Conservation (phyloP, 2,888 invertebrate genomes). For the Adela reaumurella region DNA sequence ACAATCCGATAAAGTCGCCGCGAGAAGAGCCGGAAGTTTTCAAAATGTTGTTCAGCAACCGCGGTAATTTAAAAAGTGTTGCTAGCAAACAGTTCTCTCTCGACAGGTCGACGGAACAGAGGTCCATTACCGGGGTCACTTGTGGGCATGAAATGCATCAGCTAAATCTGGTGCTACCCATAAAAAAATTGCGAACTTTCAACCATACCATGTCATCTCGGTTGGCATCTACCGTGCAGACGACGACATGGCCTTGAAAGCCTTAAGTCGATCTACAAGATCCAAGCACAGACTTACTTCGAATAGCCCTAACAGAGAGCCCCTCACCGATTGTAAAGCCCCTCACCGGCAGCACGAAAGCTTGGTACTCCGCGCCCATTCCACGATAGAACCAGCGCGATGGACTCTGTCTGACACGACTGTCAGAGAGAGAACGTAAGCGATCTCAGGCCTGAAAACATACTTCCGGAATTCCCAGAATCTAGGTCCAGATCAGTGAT, state of each 20-base stretch:
- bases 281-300: slow-evolving; percentile 57
- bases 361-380: slow-evolving; percentile 28
- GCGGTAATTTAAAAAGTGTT: too few species aligned
- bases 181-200: slow-evolving; percentile 63
- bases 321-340: slow-evolving; percentile 71
- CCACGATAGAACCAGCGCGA: slow-evolving; percentile 63
- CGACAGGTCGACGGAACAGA: slow-evolving; percentile 53
- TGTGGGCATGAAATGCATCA: slow-evolving; percentile 54
- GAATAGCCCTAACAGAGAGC: slow-evolving; percentile 62
- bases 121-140: slow-evolving; percentile 66
- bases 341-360: slow-evolving; percentile 62
- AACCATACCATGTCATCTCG: slow-evolving; percentile 50
- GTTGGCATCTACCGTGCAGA: slow-evolving; percentile 38
- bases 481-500: too few species aligned
- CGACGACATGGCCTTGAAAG: slow-evolving; percentile 30
- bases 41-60: too few species aligned
- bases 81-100: slow-evolving; percentile 56
- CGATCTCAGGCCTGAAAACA: too few species aligned
- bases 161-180: slow-evolving; percentile 55
- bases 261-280: slow-evolving; percentile 64
- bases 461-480: too few species aligned
- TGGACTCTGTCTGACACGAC: slow-evolving; percentile 62
- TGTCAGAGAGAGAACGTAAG: slow-evolving; percentile 60
- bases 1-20: too few species aligned
- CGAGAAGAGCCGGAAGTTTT: too few species aligned